Percentiles rank a stretch among this genome's conserved stretches.
Conservation (phyloP, 2,797 vertebrate genomes). For the Galaxias olidus region DNA sequence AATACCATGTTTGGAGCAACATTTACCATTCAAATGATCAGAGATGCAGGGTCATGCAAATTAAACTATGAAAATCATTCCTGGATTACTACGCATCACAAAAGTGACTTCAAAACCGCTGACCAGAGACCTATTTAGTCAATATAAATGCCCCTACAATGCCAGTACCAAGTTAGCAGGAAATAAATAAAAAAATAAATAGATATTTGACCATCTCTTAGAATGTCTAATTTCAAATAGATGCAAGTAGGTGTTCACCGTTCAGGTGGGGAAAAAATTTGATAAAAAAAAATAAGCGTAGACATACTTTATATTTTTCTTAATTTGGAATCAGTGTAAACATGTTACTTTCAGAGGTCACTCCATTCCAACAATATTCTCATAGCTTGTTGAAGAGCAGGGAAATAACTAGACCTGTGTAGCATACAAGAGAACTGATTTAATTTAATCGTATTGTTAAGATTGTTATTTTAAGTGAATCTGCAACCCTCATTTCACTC, state of each 20-base stretch:
- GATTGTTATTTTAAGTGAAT: too few relatives aligned
- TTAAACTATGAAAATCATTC: conserved; percentile 15
- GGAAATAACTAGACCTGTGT: conserved; percentile 4
- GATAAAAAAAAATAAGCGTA: too few relatives aligned
- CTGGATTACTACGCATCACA: neutral
- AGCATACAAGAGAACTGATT: too few relatives aligned
- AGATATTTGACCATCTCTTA: conserved; percentile 37
- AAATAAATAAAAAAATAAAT: conserved; percentile 29
- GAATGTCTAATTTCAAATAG: conserved; percentile 48
- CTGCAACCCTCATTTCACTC: too few relatives aligned
- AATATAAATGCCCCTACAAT: conserved; percentile 12
- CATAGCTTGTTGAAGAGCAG: conserved; percentile 1
- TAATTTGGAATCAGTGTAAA: conserved; percentile 54
- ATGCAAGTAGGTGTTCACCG: conserved; percentile 19
- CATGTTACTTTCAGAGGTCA: conserved; percentile 33
- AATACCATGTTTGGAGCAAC: conserved; percentile 21
- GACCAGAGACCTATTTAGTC: too few relatives aligned
- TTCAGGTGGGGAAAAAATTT: too few relatives aligned
- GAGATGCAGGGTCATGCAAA: conserved; percentile 35
- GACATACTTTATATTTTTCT: too few relatives aligned
- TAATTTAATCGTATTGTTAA: too few relatives aligned
- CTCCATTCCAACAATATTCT: conserved; percentile 6
- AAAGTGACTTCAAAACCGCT: too few relatives aligned
- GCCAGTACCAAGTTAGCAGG: too few relatives aligned
- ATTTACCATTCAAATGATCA: conserved; percentile 24